These are phyloP conservation scores for Gila orcuttii DNA, from an alignment of 2,113 vertebrate genomes.

Conservation along the genomic window DNA sequence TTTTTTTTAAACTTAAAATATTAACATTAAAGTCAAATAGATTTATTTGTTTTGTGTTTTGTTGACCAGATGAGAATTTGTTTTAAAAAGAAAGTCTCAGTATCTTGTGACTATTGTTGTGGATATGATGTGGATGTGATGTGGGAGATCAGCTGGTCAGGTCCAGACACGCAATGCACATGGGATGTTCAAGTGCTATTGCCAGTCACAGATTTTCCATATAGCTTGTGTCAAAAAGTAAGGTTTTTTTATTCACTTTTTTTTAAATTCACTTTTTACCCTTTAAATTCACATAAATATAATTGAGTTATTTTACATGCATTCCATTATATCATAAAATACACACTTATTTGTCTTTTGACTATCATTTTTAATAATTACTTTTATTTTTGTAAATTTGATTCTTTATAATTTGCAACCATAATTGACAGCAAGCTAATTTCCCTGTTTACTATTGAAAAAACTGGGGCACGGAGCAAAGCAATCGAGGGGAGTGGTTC, in stretches of 20 bases:
- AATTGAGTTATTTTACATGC: background rate
- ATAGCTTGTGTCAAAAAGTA: background rate
- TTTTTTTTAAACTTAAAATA: background rate
- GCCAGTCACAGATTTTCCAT: constrained; percentile 67
- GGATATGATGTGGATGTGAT: constrained; percentile 64
- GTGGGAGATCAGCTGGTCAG: constrained; percentile 60
- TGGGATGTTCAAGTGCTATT: constrained; percentile 58
- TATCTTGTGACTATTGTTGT: constrained; percentile 55
- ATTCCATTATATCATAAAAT: background rate
- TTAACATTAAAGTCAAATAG: background rate
- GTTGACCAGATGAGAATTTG: constrained; percentile 40
- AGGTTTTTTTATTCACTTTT: background rate
- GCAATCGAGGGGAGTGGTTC: constrained; percentile 49
- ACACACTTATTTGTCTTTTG: background rate
- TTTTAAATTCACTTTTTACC: background rate
- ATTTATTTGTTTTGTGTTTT: background rate
- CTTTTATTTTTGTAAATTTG: background rate
- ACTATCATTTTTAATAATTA: background rate
- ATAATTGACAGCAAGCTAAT: background rate
- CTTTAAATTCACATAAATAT: background rate
- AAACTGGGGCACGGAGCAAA: constrained; percentile 55
- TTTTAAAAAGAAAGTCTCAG: constrained; percentile 52
- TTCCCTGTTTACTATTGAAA: constrained; percentile 29
- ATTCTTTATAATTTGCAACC: background rate
- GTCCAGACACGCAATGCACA: constrained; percentile 74